Conservation (phyloP, 2,113 vertebrate genomes). For the Tyto alba region DNA sequence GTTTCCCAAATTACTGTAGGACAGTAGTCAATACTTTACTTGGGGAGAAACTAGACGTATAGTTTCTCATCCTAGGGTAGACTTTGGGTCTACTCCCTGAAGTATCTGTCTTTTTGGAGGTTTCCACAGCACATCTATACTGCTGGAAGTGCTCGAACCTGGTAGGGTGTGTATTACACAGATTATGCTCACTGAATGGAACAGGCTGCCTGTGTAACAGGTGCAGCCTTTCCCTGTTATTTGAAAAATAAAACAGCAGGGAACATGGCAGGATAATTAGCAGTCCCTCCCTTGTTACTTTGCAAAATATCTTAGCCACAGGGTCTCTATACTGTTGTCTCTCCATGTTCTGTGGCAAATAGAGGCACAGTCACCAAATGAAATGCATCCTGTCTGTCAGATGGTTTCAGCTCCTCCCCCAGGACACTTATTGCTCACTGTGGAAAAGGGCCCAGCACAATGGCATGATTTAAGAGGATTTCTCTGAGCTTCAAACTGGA, state of each 20-base stretch:
- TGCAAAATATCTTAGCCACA: neutral
- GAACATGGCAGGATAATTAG: neutral
- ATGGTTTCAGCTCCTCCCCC: neutral
- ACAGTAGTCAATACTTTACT: neutral
- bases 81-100: neutral
- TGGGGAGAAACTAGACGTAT: neutral
- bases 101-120: neutral
- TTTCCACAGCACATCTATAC: neutral
- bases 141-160: neutral
- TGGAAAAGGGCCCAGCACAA: neutral
- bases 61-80: neutral
- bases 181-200: neutral
- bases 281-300: neutral
- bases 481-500: neutral
- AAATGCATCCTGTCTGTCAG: neutral
- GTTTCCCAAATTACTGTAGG: neutral
- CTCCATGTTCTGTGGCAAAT: neutral
- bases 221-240: neutral
- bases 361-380: neutral
- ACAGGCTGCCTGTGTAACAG: neutral
- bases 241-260: neutral
- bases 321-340: neutral
- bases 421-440: neutral
- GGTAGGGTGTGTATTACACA: rapidly evolving
- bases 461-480: slow-evolving; percentile 18